Evolutionary conservation across 37 sponge, comb jelly and placozoan genomes (phyloP), one percentile per base, ranked within the genome.

Genomic region (Oscarella lobularis): DNA sequence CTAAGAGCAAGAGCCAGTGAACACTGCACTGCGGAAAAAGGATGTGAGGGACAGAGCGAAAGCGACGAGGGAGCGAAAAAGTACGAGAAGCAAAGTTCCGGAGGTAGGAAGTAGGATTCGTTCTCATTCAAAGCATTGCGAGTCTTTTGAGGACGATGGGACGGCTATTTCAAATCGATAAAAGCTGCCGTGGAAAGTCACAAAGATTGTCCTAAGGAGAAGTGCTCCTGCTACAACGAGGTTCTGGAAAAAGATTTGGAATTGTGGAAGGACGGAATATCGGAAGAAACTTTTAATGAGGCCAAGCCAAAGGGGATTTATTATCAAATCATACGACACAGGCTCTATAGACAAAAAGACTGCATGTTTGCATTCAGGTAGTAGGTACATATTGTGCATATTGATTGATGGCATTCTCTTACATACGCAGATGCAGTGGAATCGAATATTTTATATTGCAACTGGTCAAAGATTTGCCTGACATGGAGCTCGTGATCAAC

Each of bases 401-500:
- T n/a, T n/a, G 20, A 4, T 67, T 75, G 27, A n/a, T 75, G 27
- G 20, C n/a, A 36, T 75, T 66, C 32, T 9, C 32, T 55, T 74
- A 36, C 38, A 74, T 74, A 37, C 38, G 2, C 38, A 86, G 94
- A 72, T 93, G 91, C 38, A 82, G 39, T 27, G 94, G 94, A 40
- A 78, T 89, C n/a, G 94, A 89, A 76, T 83, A 93, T 70, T 93
- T 93, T 67, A 40, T 93, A 6, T 33, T 82, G 36, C 41, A 84
- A 66, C 40, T 89, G 1, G 41, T 78, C 30, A 33, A 74, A 1
- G 38, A 72, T 33, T 77, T 93, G 0, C 91, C 91, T 39, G 76
- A 93, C 72, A 80, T 84, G 83, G 94, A 93, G 76, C 41, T 93
- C 4, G 36, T 93, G 2, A 66, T 93, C 32, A 93, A 93, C 67